Base-by-base conservation (phyloP, 2,797 vertebrate species). In the Paedocypris micromegethes region DNA sequence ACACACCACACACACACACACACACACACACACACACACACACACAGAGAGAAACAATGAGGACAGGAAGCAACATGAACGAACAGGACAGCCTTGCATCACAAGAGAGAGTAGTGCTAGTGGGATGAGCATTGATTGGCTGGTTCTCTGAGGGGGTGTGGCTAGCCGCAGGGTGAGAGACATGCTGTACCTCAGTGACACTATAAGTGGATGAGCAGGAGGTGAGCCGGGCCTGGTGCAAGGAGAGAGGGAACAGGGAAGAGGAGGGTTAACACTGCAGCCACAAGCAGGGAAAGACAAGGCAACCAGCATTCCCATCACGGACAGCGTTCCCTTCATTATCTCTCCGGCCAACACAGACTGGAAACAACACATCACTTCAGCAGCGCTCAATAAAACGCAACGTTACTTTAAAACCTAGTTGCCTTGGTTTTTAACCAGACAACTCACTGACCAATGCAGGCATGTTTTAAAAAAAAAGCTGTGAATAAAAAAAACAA, bases 191-290 rank as follows among this genome's bases (percentile, higher is more conserved):
- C 92, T 93, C 91, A 83, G 91, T 91, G 88, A 91, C 89, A 93
- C 91, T 93, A 93, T 90, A 93, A 88, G 91, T 92, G 87, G 91
- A 92, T 91, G 91, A 92, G 84, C 91, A 92, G 89, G 91, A 92
- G 89, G 91, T 90, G 88, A 92, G 91, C 85, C 89, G 90, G 89
- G 91, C 90, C 92, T 93, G 88, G 89, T 88, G 89, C 90, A 91
- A 89, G 81, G 84, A 82, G 85, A 89, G 87, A 77, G 85, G 88
- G 88, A 60, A 56, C 38, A 58, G 48, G 40, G 52, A 61, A 56
- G 85, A 88, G 78, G 86, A 90, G 88, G 84, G 87, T 90, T 88
- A 87, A 85, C 88, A 88, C 87, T 85, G 87, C 85, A 87, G 68
- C 70, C 63, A 70, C 23, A 68, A 65, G 70, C 38, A 62, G 85